A percentile compares a stretch with the other conserved stretches of the same genome.
Conservation (phyloP, 1,140 invertebrate species). For the Pollicipes pollicipes region DNA sequence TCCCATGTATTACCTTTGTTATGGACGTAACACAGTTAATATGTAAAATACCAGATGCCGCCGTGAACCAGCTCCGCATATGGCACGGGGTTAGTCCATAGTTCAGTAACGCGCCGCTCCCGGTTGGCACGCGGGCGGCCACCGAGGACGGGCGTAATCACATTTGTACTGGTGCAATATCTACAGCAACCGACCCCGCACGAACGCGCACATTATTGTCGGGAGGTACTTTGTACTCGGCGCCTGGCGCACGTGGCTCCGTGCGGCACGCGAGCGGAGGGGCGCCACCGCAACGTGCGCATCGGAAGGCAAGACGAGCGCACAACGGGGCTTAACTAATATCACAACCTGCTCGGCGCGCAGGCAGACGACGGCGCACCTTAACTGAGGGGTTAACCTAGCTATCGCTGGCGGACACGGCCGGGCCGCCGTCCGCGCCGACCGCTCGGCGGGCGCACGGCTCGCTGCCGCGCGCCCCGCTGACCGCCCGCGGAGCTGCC, state of each 20-base stretch:
- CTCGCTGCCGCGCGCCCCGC: too few relatives aligned
- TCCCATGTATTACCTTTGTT: background rate
- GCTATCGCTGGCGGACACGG: slow-evolving; percentile 5
- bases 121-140: too few relatives aligned
- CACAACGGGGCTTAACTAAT: background rate
- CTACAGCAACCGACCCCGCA: background rate
- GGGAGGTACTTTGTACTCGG: background rate
- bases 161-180: slow-evolving; percentile 2
- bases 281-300: too few relatives aligned
- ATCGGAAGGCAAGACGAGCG: background rate
- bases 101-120: background rate
- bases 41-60: background rate
- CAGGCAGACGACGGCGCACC: background rate
- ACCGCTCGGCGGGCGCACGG: too few relatives aligned
- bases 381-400: slow-evolving; percentile 1
- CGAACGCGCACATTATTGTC: background rate
- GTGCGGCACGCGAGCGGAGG: too few relatives aligned
- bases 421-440: background rate
- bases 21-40: slow-evolving; percentile 2
- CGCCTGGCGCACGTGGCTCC: too few relatives aligned
- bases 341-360: background rate
- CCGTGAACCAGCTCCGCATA: background rate
- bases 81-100: background rate
- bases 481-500: too few relatives aligned
- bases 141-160: background rate